Conservation (phyloP, 2,888 invertebrate genomes). For the Ypsolopha scabrella region DNA sequence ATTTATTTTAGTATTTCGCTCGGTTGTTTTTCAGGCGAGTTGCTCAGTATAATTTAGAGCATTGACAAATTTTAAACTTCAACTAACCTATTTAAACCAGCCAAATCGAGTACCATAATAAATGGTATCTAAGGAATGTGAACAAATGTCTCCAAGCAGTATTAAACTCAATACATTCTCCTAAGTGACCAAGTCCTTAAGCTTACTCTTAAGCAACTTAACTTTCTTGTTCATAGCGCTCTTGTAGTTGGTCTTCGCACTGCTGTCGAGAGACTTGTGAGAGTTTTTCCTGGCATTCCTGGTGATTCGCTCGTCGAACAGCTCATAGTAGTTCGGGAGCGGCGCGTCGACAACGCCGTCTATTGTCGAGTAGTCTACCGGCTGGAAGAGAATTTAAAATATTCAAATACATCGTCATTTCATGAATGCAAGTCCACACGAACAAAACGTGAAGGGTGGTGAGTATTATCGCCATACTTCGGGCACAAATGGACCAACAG, state of each 20-base stretch:
- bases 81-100: too few species aligned
- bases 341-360: slow-evolving; percentile 45
- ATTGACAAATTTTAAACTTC: too few species aligned
- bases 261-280: slow-evolving; percentile 19
- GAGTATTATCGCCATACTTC: too few species aligned
- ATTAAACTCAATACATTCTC: neutral
- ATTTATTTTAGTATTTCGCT: too few species aligned
- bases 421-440: neutral
- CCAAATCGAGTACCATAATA: too few species aligned
- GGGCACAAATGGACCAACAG: too few species aligned
- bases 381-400: neutral
- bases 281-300: slow-evolving; percentile 20
- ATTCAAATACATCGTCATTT: neutral
- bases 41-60: too few species aligned
- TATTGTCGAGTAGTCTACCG: slow-evolving; percentile 9
- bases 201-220: slow-evolving; percentile 43
- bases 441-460: neutral
- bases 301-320: slow-evolving; percentile 42
- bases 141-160: too few species aligned
- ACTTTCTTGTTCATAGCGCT: slow-evolving; percentile 55
- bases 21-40: too few species aligned
- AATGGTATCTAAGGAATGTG: too few species aligned
- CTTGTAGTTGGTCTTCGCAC: slow-evolving; percentile 43
- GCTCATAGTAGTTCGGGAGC: slow-evolving; percentile 49
- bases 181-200: slow-evolving; percentile 53